Percentiles rank a stretch among this genome's conserved stretches.
phyloP scores from a whole-genome alignment of 2,797 vertebrate species.

The Aldrovandia affinis region DNA sequence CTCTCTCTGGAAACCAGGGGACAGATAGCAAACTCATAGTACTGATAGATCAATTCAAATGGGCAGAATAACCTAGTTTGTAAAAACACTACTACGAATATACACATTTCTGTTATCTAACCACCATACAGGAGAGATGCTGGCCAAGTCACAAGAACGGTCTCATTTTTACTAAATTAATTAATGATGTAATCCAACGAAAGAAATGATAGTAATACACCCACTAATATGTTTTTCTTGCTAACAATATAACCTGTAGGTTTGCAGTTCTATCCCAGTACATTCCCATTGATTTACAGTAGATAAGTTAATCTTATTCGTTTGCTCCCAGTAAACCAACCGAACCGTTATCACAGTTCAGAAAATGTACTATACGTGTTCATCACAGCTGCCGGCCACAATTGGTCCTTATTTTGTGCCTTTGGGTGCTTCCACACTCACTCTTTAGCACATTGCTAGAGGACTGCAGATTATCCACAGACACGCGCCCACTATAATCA shows the following conservation, averaged over 20 bases:
- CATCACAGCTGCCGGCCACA: neutral
- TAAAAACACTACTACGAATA: too few relatives aligned
- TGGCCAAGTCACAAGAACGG: neutral
- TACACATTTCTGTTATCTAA: too few relatives aligned
- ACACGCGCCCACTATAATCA: too few relatives aligned
- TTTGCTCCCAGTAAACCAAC: neutral
- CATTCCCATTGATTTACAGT: neutral
- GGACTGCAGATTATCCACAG: too few relatives aligned
- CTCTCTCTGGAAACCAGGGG: too few relatives aligned
- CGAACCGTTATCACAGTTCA: neutral
- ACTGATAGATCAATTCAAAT: too few relatives aligned
- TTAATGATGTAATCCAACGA: neutral
- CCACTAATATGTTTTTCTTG: neutral
- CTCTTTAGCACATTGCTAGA: too few relatives aligned
- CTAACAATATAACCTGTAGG: neutral
- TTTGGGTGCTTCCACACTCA: too few relatives aligned
- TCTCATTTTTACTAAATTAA: neutral
- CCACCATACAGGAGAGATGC: too few relatives aligned
- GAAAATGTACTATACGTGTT: conserved; percentile 17
- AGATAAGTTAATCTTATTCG: neutral
- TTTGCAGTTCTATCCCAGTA: neutral
- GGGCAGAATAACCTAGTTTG: too few relatives aligned
- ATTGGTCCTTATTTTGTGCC: too few relatives aligned
- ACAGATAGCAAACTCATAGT: too few relatives aligned
- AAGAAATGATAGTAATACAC: neutral